These are phyloP conservation scores for Catamblyrhynchus diadema DNA, from an alignment of 2,797 vertebrate species.

Conservation along the genomic window DNA sequence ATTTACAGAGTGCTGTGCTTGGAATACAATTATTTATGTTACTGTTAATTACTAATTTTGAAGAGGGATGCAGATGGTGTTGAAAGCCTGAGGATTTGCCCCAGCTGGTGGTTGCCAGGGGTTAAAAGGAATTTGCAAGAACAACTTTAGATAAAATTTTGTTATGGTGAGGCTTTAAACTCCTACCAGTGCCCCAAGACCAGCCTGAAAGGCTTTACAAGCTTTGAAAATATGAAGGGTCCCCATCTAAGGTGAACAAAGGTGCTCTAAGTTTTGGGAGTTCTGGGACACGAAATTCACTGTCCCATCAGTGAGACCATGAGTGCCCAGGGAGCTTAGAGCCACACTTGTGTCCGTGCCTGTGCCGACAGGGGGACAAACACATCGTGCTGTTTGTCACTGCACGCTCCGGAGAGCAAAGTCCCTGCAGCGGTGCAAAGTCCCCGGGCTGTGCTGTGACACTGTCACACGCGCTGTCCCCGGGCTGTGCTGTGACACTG, in stretches of 20 bases:
- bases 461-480: background rate
- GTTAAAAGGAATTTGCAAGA: background rate
- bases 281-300: background rate
- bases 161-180: background rate
- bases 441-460: background rate
- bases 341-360: background rate
- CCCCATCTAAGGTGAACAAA: background rate
- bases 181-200: background rate
- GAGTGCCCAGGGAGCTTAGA: background rate
- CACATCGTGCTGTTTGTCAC: background rate
- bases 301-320: background rate
- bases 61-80: background rate
- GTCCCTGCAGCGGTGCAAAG: background rate
- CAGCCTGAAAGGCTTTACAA: background rate
- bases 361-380: background rate
- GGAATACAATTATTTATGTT: background rate
- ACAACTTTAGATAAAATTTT: background rate
- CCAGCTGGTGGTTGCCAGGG: background rate
- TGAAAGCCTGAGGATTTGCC: background rate
- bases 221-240: background rate
- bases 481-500: too few relatives aligned
- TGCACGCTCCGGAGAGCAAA: background rate
- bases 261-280: background rate
- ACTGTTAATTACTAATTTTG: background rate
- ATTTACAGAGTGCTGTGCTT: background rate